Conservation (phyloP, 2,797 vertebrate genomes). For the Acipenser oxyrinchus region DNA sequence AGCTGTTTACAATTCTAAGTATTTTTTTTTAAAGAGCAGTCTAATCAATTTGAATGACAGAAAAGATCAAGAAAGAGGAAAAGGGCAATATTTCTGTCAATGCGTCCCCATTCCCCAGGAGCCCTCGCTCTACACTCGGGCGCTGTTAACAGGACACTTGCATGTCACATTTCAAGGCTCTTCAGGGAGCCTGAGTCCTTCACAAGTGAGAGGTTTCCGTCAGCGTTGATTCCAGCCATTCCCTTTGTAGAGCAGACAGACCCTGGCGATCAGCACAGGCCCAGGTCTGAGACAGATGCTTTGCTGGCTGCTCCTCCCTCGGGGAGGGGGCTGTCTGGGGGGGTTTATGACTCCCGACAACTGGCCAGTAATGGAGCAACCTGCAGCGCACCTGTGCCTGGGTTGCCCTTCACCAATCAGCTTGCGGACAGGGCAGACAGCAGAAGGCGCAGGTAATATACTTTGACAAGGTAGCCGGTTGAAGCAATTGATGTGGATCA, state of each 20-base stretch:
- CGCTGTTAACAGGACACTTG: conserved; percentile 26
- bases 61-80: conserved; percentile 3
- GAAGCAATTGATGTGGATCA: too few relatives aligned
- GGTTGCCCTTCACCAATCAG: conserved; percentile 9
- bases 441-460: conserved; percentile 10
- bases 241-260: conserved; percentile 55
- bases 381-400: conserved; percentile 31
- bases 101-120: conserved; percentile 1
- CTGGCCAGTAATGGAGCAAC: conserved; percentile 40
- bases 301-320: conserved; percentile 43
- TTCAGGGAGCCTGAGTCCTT: not conserved
- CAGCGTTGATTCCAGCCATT: conserved; percentile 52
- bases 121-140: conserved; percentile 5
- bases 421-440: conserved; percentile 2
- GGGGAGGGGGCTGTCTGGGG: conserved; percentile 26
- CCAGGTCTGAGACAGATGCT: conserved; percentile 62
- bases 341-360: conserved; percentile 46
- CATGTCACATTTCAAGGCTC: conserved; percentile 30
- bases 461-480: not conserved
- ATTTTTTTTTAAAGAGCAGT: too few relatives aligned
- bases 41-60: not conserved
- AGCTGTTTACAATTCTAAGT: too few relatives aligned
- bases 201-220: conserved; percentile 25
- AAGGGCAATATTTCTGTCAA: conserved; percentile 10
- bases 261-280: conserved; percentile 49